Evolutionary conservation across 37 sponge, comb jelly and placozoan species (phyloP).

Genomic region (Haliclona indistincta): DNA sequence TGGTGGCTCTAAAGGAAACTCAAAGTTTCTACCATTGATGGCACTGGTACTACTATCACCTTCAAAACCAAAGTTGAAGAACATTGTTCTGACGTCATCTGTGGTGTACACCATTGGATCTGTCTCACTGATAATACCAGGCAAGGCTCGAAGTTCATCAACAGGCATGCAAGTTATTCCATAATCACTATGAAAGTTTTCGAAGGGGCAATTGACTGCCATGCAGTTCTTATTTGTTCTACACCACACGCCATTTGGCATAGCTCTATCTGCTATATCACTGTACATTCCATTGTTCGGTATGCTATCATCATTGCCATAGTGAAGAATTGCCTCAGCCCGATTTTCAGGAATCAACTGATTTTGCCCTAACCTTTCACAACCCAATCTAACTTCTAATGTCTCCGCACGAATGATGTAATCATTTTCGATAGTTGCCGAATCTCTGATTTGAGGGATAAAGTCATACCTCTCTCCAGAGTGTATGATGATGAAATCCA

Average conservation of each 20-base stretch:
- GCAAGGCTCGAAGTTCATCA: slow-evolving; percentile 11
- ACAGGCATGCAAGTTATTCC: slow-evolving; percentile 39
- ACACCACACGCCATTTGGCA: background rate
- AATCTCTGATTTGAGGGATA: slow-evolving; percentile 17
- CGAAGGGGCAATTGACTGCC: slow-evolving; percentile 66
- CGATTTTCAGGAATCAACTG: background rate
- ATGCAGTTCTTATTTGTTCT: slow-evolving; percentile 10
- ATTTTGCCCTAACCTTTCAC: background rate
- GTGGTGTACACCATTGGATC: slow-evolving; percentile 8
- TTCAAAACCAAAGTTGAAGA: slow-evolving; percentile 50
- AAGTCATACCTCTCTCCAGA: slow-evolving; percentile 67
- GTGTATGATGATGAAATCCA: slow-evolving; percentile 53
- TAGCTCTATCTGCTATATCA: background rate
- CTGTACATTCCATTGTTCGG: slow-evolving; percentile 10
- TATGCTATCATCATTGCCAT: background rate
- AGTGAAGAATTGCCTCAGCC: slow-evolving; percentile 41
- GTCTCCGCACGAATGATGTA: slow-evolving; percentile 48
- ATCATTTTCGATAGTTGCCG: background rate
- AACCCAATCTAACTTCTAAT: slow-evolving; percentile 8
- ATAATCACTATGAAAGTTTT: slow-evolving; percentile 26
- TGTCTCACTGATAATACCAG: slow-evolving; percentile 11
- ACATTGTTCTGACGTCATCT: background rate
- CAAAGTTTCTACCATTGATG: slow-evolving; percentile 46
- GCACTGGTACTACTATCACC: slow-evolving; percentile 10
- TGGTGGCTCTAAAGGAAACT: slow-evolving; percentile 14